Conservation (phyloP, 1,140 invertebrate species). For the Mycetomoellerius zeteki region DNA sequence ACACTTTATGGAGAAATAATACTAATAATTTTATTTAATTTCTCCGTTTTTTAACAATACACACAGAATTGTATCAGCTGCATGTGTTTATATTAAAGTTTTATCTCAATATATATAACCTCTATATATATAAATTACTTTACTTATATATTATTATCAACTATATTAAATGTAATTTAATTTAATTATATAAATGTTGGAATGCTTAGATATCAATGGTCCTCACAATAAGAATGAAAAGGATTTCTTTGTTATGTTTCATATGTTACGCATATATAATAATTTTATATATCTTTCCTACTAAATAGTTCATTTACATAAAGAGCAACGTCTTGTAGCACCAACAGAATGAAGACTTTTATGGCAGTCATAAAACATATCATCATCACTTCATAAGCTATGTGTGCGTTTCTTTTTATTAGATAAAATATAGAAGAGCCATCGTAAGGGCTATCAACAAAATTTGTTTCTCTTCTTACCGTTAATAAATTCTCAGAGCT, state of each 20-base stretch:
- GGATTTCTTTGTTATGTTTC: conserved; percentile 48
- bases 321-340: conserved; percentile 47
- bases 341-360: conserved; percentile 61
- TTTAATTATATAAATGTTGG: conserved; percentile 51
- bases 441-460: conserved; percentile 65
- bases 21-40: conserved; percentile 39
- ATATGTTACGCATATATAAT: conserved; percentile 41
- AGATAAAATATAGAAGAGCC: conserved; percentile 65
- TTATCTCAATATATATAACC: conserved; percentile 39
- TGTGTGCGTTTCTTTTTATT: conserved; percentile 68
- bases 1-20: conserved; percentile 56
- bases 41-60: conserved; percentile 43
- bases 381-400: conserved; percentile 48
- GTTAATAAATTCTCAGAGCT: conserved; percentile 4
- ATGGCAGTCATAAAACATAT: conserved; percentile 63
- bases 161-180: conserved; percentile 23
- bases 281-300: conserved; percentile 56
- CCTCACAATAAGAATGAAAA: conserved; percentile 72
- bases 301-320: conserved; percentile 46
- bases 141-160: conserved; percentile 17
- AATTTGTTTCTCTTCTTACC: conserved; percentile 43
- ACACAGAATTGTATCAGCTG: conserved; percentile 17
- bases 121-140: conserved; percentile 39
- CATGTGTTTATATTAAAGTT: conserved; percentile 60
- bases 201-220: conserved; percentile 70